A percentile compares a stretch with the other conserved stretches of the same genome.
Evolutionary conservation across 1,140 invertebrate species (phyloP).

Genomic region (Prorops nasuta): DNA sequence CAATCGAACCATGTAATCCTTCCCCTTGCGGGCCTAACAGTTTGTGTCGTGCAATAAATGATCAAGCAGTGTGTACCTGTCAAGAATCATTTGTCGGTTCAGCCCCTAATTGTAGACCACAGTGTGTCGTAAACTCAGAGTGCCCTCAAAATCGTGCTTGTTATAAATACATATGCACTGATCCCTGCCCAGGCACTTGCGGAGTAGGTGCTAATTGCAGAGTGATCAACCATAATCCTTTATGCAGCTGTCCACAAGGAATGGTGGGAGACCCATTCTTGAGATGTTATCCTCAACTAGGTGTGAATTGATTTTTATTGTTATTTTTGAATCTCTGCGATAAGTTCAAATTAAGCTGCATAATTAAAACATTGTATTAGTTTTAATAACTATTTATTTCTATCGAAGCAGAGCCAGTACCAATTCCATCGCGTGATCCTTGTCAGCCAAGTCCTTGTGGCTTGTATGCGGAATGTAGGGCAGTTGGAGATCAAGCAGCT

Average conservation of each 20-base stretch:
- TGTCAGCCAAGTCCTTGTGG: conserved; percentile 59
- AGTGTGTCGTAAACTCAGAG: conserved; percentile 77
- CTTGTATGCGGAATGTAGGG: conserved; percentile 57
- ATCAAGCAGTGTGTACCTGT: conserved; percentile 60
- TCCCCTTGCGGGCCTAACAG: conserved; percentile 62
- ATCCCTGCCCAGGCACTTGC: conserved; percentile 78
- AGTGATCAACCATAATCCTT: conserved; percentile 73
- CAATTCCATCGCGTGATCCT: conserved; percentile 37
- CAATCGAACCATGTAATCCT: conserved; percentile 53
- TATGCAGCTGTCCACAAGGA: conserved; percentile 68
- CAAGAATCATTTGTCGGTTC: conserved; percentile 57
- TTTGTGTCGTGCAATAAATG: conserved; percentile 55
- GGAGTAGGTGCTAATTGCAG: conserved; percentile 73
- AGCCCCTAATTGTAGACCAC: conserved; percentile 73
- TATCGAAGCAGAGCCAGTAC: conserved; percentile 26
- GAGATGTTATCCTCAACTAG: conserved; percentile 50
- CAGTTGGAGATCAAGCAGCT: conserved; percentile 56
- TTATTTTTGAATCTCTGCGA: conserved; percentile 1
- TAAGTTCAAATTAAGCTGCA: conserved; percentile 2
- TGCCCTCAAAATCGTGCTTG: conserved; percentile 77
- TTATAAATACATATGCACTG: conserved; percentile 73
- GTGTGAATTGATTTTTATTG: too few species aligned
- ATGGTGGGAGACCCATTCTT: conserved; percentile 74
- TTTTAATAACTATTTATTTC: conserved; percentile 12
- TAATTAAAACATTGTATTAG: background rate